These are phyloP conservation scores for Cygnus olor DNA, from an alignment of 2,797 vertebrate species.

Conservation along the genomic window DNA sequence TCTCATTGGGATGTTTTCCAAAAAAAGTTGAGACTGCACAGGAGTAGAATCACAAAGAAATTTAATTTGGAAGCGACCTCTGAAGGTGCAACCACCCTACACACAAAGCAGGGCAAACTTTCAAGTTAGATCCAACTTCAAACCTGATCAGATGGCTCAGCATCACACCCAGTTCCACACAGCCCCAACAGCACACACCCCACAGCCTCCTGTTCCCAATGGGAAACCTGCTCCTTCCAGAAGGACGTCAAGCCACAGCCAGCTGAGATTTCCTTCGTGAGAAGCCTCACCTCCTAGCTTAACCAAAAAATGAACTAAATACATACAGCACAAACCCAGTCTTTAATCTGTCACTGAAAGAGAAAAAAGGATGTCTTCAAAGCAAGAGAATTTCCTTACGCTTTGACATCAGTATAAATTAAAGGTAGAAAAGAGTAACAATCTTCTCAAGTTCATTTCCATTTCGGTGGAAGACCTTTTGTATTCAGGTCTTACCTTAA, in stretches of 20 bases:
- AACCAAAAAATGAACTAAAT: not conserved
- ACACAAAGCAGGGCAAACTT: not conserved
- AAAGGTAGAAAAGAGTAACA: not conserved
- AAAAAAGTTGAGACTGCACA: not conserved
- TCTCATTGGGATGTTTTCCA: not conserved
- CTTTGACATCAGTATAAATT: not conserved
- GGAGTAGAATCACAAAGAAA: not conserved
- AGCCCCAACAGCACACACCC: accelerated
- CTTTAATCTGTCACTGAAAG: not conserved
- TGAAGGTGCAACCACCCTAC: not conserved
- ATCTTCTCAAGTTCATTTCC: not conserved
- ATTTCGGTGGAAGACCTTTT: not conserved
- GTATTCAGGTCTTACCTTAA: not conserved
- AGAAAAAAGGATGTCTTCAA: not conserved
- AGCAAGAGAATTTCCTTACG: not conserved
- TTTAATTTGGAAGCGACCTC: not conserved
- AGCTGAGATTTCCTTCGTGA: not conserved
- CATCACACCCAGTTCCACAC: not conserved
- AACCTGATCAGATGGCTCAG: not conserved
- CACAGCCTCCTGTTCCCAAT: not conserved
- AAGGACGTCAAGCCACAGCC: not conserved
- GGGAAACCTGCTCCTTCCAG: not conserved
- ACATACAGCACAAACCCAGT: not conserved
- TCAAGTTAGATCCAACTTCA: not conserved
- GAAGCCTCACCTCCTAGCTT: not conserved